Evolutionary conservation across 2,888 invertebrate species (phyloP).

Genomic region (Campopleginae sp.): DNA sequence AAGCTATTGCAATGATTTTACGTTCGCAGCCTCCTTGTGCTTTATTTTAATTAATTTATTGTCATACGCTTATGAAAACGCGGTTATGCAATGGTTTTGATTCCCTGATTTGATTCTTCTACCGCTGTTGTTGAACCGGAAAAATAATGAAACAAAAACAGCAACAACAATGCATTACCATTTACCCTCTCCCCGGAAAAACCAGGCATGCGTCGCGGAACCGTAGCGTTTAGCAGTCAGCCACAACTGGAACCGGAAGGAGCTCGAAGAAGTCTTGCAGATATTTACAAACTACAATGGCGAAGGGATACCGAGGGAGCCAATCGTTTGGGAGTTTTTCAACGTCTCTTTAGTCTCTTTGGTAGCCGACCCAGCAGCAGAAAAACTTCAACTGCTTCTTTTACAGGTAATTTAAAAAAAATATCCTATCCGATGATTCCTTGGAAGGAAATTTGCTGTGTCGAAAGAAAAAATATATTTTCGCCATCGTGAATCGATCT

Average conservation of each 20-base stretch:
- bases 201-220: conserved; percentile 82
- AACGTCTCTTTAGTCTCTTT: conserved; percentile 85
- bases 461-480: neutral
- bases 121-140: conserved; percentile 44
- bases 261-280: conserved; percentile 80
- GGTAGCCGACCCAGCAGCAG: conserved; percentile 88
- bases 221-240: conserved; percentile 83
- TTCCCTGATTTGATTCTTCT: conserved; percentile 14
- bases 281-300: conserved; percentile 81
- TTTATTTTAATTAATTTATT: conserved; percentile 29
- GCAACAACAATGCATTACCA: conserved; percentile 28
- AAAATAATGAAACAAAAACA: conserved; percentile 18
- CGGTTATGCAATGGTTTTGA: conserved; percentile 32
- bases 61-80: conserved; percentile 33
- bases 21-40: conserved; percentile 10
- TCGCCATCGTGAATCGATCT: too few relatives aligned
- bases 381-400: conserved; percentile 89
- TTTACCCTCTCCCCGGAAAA: conserved; percentile 65
- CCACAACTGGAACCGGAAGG: conserved; percentile 80
- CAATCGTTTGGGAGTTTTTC: conserved; percentile 81
- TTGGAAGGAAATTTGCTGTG: neutral
- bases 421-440: neutral
- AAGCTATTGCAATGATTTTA: conserved; percentile 13
- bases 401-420: conserved; percentile 80
- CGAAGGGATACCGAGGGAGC: conserved; percentile 81